Percentiles rank a stretch among this genome's conserved stretches.
These are phyloP conservation scores for Iguana delicatissima DNA, from an alignment of 2,797 vertebrate genomes.

Conservation along the genomic window DNA sequence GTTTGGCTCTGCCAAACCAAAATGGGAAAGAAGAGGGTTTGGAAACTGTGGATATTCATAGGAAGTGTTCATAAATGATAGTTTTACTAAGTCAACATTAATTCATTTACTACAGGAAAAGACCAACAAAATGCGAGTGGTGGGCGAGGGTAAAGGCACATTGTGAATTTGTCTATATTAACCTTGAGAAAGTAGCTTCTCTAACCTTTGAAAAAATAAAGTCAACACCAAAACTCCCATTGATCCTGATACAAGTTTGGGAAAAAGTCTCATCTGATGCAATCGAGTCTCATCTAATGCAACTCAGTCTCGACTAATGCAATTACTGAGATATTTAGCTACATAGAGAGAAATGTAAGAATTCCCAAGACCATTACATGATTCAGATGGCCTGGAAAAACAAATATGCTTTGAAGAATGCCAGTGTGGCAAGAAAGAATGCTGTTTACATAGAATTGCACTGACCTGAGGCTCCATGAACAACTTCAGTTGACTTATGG, in stretches of 20 bases:
- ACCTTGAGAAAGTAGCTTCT: not conserved
- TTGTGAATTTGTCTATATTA: not conserved
- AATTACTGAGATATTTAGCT: not conserved
- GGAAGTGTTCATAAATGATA: not conserved
- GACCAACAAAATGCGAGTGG: not conserved
- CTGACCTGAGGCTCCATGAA: not conserved
- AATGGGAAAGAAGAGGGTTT: not conserved
- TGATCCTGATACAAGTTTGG: not conserved
- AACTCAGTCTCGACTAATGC: not conserved
- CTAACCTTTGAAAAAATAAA: not conserved
- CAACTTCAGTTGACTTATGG: not conserved
- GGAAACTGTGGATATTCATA: conserved; percentile 12
- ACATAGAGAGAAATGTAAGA: not conserved
- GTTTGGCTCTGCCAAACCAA: not conserved
- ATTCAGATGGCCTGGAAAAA: not conserved
- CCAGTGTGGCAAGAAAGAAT: not conserved
- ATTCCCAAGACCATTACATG: not conserved
- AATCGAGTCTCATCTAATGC: no score
- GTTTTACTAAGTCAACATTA: conserved; percentile 9
- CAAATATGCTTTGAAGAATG: not conserved
- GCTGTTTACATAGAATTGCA: not conserved
- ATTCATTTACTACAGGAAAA: not conserved
- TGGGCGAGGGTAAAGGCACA: not conserved
- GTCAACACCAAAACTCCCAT: not conserved
- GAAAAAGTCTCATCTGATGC: no score